Percentiles rank a stretch among this genome's conserved stretches.
Conservation (phyloP, 2,797 vertebrate genomes). For the Nyctibius grandis region DNA sequence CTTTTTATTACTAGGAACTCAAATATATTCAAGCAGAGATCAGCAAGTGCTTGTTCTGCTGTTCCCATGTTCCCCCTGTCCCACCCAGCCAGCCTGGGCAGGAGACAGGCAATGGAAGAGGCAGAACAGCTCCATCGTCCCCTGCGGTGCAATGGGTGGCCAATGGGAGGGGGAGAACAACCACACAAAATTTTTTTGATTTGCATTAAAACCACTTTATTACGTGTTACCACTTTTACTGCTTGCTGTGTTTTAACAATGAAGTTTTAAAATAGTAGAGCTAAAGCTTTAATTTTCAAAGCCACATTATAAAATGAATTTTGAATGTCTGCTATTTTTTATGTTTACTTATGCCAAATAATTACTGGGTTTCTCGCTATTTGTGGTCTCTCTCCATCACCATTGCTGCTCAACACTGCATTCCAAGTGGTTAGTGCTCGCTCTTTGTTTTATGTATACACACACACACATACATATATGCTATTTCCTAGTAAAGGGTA, state of each 20-base stretch:
- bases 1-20: background rate
- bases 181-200: background rate
- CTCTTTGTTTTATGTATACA: background rate
- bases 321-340: background rate
- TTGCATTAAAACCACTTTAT: background rate
- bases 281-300: background rate
- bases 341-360: background rate
- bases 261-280: background rate
- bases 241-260: background rate
- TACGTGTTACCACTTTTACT: background rate
- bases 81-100: background rate
- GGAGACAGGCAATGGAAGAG: background rate
- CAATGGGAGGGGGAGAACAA: background rate
- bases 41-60: background rate
- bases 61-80: background rate
- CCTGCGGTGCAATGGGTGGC: background rate
- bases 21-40: background rate
- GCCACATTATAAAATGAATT: background rate
- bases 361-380: background rate
- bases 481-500: background rate
- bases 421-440: background rate
- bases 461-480: fast-evolving
- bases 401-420: background rate
- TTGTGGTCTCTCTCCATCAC: background rate
- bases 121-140: background rate